Evolutionary conservation across 2,888 invertebrate genomes (phyloP).

Genomic region (Halictus quadricinctus): DNA sequence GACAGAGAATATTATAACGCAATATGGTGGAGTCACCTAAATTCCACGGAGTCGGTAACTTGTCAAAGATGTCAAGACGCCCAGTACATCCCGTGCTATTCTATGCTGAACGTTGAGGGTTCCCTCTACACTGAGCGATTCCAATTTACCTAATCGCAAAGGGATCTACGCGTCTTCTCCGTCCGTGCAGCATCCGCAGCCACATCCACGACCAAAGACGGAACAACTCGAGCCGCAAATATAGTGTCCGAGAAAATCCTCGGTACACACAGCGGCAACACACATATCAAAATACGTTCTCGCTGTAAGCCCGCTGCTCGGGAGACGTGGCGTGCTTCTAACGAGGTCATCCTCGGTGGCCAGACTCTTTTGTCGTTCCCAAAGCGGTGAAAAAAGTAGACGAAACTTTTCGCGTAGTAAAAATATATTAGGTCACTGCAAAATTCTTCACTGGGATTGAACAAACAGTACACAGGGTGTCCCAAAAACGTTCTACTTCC

Average conservation of each 20-base stretch:
- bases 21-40: neutral
- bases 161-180: neutral
- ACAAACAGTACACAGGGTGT: too few species aligned
- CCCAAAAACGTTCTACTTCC: too few species aligned
- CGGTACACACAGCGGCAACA: neutral
- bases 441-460: too few species aligned
- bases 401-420: neutral
- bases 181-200: neutral
- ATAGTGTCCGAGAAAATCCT: slow-evolving; percentile 7
- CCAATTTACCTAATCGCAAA: neutral
- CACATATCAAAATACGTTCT: neutral
- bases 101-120: neutral
- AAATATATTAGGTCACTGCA: neutral
- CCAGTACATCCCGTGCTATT: neutral
- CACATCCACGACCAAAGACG: neutral
- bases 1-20: too few species aligned
- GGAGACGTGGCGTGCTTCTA: neutral
- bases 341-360: neutral
- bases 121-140: neutral
- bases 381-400: neutral
- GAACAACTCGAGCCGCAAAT: neutral
- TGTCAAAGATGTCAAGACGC: neutral
- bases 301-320: neutral
- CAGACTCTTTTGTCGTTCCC: neutral
- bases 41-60: neutral